phyloP scores from a whole-genome alignment of 2,797 vertebrate genomes.

The Atherinosoma microstoma region DNA sequence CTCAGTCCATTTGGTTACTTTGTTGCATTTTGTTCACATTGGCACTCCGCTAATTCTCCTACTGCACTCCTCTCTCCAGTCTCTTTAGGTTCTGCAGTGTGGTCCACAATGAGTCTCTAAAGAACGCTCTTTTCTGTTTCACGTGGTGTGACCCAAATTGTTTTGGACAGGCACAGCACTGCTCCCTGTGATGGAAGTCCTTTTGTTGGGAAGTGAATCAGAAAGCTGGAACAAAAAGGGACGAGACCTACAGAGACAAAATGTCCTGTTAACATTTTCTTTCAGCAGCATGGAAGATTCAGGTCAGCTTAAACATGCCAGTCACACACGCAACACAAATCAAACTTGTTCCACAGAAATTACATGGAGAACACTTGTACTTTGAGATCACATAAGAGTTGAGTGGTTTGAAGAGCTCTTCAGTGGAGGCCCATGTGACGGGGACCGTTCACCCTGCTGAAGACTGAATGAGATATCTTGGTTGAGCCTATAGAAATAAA shows the following conservation, averaged over 20 bases:
- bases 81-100: slow-evolving; percentile 33
- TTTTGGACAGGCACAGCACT: slow-evolving; percentile 46
- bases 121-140: slow-evolving; percentile 43
- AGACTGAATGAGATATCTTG: slow-evolving; percentile 30
- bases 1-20: slow-evolving; percentile 22
- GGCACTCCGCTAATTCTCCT: slow-evolving; percentile 1
- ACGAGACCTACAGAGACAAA: slow-evolving; percentile 52
- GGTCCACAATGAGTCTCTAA: slow-evolving; percentile 27
- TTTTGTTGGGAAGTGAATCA: slow-evolving; percentile 53
- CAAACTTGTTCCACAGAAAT: slow-evolving; percentile 45
- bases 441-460: slow-evolving; percentile 34
- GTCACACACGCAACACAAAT: slow-evolving; percentile 46
- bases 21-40: slow-evolving; percentile 32
- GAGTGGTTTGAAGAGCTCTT: slow-evolving; percentile 41
- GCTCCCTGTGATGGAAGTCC: slow-evolving; percentile 46
- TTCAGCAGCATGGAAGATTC: slow-evolving; percentile 42
- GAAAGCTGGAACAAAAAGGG: slow-evolving; percentile 47
- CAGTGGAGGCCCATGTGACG: slow-evolving; percentile 17
- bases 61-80: slow-evolving; percentile 8
- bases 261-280: slow-evolving; percentile 50
- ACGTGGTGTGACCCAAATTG: slow-evolving; percentile 54
- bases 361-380: slow-evolving; percentile 44
- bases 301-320: slow-evolving; percentile 40
- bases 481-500: slow-evolving; percentile 23
- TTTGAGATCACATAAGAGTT: slow-evolving; percentile 41